Evolutionary conservation across 2,888 invertebrate species (phyloP).

Genomic region (Seladonia tumulorum): DNA sequence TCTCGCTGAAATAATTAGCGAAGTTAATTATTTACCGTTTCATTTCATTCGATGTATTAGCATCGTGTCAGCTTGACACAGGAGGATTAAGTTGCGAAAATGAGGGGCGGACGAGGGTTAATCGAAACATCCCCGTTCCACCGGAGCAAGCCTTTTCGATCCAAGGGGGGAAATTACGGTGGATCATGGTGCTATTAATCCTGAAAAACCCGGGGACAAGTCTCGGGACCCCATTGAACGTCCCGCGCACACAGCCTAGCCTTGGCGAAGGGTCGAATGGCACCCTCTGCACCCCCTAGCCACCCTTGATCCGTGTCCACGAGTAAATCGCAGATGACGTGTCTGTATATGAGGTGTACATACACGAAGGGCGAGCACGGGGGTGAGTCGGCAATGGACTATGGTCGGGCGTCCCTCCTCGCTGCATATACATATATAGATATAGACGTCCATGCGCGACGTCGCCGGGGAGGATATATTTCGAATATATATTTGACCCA

Average conservation of each 20-base stretch:
- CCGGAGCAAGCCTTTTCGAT: neutral
- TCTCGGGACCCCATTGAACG: neutral
- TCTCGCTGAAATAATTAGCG: too few species aligned
- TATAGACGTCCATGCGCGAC: neutral
- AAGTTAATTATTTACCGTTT: too few species aligned
- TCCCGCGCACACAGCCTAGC: slow-evolving; percentile 13
- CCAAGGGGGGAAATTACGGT: neutral
- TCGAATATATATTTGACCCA: slow-evolving; percentile 69
- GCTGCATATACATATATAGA: slow-evolving; percentile 39
- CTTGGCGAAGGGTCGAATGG: neutral
- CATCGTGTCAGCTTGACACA: too few species aligned
- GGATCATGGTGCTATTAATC: neutral
- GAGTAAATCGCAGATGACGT: slow-evolving; percentile 69
- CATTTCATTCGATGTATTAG: too few species aligned
- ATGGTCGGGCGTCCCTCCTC: slow-evolving; percentile 49
- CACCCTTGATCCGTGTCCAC: slow-evolving; percentile 29
- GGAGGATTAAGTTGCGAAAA: neutral
- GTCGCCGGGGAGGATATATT: slow-evolving; percentile 60
- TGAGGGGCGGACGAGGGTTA: neutral
- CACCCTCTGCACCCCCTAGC: slow-evolving; percentile 22
- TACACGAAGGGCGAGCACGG: slow-evolving; percentile 16
- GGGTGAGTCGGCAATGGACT: slow-evolving; percentile 63
- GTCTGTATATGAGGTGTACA: slow-evolving; percentile 59
- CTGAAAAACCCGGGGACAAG: neutral
- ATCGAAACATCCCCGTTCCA: neutral